phyloP scores from a whole-genome alignment of 1,140 invertebrate genomes.

The Camponotus pennsylvanicus region DNA sequence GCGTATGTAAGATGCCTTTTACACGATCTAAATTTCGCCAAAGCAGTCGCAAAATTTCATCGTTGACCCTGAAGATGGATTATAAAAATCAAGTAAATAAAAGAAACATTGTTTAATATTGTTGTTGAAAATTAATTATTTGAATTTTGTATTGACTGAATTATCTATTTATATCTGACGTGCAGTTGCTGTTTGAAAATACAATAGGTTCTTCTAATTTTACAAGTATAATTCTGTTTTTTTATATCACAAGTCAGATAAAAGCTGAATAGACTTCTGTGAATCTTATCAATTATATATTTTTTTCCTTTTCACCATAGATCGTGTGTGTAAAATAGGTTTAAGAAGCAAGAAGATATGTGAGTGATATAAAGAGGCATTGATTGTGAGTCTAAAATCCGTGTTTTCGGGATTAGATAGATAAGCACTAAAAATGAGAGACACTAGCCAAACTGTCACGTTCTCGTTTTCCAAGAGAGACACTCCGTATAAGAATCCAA shows the following conservation, averaged over 20 bases:
- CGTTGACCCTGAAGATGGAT: background rate
- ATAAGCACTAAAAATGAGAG: constrained; percentile 12
- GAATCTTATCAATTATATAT: background rate
- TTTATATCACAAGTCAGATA: background rate
- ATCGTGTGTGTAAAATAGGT: background rate
- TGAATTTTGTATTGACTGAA: background rate
- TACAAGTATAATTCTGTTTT: background rate
- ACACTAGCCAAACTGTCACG: background rate
- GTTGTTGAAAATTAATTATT: background rate
- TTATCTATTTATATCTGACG: too few relatives aligned
- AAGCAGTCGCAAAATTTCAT: background rate
- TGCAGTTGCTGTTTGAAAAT: background rate
- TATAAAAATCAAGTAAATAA: too few relatives aligned
- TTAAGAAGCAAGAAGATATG: constrained; percentile 2
- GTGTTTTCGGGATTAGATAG: constrained; percentile 14
- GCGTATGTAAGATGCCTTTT: constrained; percentile 37
- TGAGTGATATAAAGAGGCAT: background rate
- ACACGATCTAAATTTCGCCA: background rate
- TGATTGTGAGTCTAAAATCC: constrained; percentile 6
- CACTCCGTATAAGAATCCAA: constrained; percentile 32
- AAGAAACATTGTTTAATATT: background rate
- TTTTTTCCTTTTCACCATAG: background rate
- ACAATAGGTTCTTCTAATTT: background rate
- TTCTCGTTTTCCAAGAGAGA: constrained; percentile 16
- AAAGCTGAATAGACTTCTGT: background rate